Percentiles rank a stretch among this genome's conserved stretches.
Evolutionary conservation across 35 echinoderm and acorn worm genomes (phyloP).

Genomic region (Acanthaster planci): DNA sequence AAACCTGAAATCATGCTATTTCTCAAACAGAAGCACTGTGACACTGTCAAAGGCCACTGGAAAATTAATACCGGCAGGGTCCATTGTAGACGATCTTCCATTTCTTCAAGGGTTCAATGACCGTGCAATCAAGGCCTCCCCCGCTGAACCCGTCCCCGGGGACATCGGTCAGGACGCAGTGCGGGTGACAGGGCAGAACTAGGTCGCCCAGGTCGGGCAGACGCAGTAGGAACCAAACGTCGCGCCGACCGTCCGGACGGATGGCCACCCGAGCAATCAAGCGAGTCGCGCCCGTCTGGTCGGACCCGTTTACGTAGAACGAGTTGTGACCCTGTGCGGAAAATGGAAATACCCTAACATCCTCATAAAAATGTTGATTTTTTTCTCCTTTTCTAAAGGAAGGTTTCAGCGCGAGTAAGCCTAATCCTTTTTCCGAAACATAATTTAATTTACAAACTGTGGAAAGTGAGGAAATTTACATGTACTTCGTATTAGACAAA

Average conservation of each 20-base stretch:
- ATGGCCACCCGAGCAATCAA: constrained; percentile 16
- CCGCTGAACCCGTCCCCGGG: neutral
- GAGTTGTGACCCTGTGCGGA: neutral
- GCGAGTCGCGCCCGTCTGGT: neutral
- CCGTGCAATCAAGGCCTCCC: neutral
- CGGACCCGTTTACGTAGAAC: constrained; percentile 8
- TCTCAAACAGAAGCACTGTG: no score
- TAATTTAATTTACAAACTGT: no score
- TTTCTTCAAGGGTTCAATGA: constrained; percentile 23
- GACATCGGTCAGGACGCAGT: neutral
- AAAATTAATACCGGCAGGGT: neutral
- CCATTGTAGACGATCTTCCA: constrained; percentile 13
- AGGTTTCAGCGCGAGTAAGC: no score
- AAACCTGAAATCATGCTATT: no score
- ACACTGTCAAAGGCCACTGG: no score
- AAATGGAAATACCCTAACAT: neutral
- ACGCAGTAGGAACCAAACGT: neutral
- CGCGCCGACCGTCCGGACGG: neutral
- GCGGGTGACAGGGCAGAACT: neutral
- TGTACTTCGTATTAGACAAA: no score
- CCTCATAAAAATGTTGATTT: no score
- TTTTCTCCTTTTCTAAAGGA: no score
- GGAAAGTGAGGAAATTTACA: no score
- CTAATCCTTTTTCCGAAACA: no score
- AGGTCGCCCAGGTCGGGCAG: neutral